A percentile compares a stretch with the other conserved stretches of the same genome.
Evolutionary conservation across 2,113 vertebrate species (phyloP).

Genomic region (Dicaeum eximium): DNA sequence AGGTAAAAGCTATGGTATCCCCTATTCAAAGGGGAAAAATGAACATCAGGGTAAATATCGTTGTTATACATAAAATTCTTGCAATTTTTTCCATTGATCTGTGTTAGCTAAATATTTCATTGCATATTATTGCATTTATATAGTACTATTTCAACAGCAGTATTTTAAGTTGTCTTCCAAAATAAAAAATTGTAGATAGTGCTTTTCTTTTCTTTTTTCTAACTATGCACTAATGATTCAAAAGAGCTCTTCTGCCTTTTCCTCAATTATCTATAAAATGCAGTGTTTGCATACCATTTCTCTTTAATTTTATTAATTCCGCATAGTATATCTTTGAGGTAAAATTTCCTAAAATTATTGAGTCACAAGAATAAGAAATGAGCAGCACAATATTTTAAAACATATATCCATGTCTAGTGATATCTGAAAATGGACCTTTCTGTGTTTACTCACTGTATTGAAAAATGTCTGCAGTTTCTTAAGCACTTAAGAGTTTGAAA

Average conservation of each 20-base stretch:
- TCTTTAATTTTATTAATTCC: neutral
- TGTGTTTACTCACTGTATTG: neutral
- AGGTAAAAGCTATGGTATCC: neutral
- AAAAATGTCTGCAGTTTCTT: neutral
- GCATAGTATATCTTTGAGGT: neutral
- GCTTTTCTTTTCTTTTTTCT: neutral
- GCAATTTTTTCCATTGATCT: neutral
- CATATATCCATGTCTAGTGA: neutral
- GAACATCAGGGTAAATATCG: neutral
- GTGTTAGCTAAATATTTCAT: neutral
- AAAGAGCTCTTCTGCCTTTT: accelerated
- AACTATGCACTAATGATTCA: neutral
- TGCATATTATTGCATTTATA: neutral
- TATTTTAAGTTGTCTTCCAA: neutral
- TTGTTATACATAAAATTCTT: neutral
- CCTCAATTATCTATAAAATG: neutral
- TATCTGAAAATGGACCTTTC: neutral
- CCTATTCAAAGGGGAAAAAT: neutral
- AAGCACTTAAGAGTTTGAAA: neutral
- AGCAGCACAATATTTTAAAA: neutral
- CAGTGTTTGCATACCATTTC: neutral
- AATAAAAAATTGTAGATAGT: neutral
- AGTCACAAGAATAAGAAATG: neutral
- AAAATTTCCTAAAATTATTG: neutral
- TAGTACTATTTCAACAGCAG: neutral